These are phyloP conservation scores for Etheostoma perlongum DNA, from an alignment of 2,797 vertebrate genomes.

Conservation along the genomic window DNA sequence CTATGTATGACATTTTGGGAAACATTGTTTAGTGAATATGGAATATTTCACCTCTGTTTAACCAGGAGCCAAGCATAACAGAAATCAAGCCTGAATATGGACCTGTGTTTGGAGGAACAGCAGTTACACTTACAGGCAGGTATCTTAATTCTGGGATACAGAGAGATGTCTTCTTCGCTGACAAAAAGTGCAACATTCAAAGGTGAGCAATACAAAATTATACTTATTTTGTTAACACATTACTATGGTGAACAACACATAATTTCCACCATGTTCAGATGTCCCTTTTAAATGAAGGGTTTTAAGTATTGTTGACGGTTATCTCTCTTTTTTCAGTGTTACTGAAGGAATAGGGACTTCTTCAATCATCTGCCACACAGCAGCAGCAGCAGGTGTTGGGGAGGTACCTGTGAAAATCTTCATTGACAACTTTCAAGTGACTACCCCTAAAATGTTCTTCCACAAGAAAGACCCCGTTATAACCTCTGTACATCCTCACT, in stretches of 20 bases:
- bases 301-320: neutral
- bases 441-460: slow-evolving; percentile 79
- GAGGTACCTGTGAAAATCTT: slow-evolving; percentile 76
- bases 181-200: slow-evolving; percentile 80
- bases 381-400: slow-evolving; percentile 50
- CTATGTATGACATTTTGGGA: neutral
- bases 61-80: slow-evolving; percentile 88
- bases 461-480: slow-evolving; percentile 88
- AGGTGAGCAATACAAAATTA: slow-evolving; percentile 70
- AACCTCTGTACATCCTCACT: slow-evolving; percentile 82
- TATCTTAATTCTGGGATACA: slow-evolving; percentile 85
- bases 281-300: neutral
- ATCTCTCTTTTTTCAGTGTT: slow-evolving; percentile 57
- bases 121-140: slow-evolving; percentile 86
- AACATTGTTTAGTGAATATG: neutral
- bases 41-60: neutral
- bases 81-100: slow-evolving; percentile 87
- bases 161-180: slow-evolving; percentile 83
- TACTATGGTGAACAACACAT: neutral
- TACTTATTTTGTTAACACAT: neutral
- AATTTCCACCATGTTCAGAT: neutral
- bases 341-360: slow-evolving; percentile 52
- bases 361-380: slow-evolving; percentile 78
- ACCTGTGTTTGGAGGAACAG: slow-evolving; percentile 89
- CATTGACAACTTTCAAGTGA: slow-evolving; percentile 85